A percentile compares a stretch with the other conserved stretches of the same genome.
These are phyloP conservation scores for Drosophila suboccidentalis DNA, from an alignment of 2,888 invertebrate species.

Conservation along the genomic window DNA sequence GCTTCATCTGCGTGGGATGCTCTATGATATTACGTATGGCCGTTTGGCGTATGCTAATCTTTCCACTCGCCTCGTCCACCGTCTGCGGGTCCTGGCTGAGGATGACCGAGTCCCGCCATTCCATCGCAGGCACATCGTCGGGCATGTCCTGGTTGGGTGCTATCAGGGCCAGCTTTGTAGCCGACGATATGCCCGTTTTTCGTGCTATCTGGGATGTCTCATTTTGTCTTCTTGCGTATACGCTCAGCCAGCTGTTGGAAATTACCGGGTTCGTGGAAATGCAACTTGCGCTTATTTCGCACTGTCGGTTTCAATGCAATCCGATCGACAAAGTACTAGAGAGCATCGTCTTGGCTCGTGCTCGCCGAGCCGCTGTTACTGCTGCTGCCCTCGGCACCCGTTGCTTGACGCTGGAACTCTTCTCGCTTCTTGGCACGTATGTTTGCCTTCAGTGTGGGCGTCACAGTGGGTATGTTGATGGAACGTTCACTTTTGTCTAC, in stretches of 20 bases:
- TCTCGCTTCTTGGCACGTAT: slow-evolving; percentile 97
- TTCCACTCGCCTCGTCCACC: slow-evolving; percentile 85
- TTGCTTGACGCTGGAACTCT: slow-evolving; percentile 89
- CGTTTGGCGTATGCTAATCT: slow-evolving; percentile 86
- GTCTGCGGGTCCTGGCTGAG: slow-evolving; percentile 89
- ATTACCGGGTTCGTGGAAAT: slow-evolving; percentile 98
- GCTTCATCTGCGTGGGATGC: slow-evolving; percentile 98
- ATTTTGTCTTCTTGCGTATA: slow-evolving; percentile 92
- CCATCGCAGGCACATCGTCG: slow-evolving; percentile 95
- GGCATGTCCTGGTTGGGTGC: slow-evolving; percentile 93
- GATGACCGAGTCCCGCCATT: slow-evolving; percentile 99
- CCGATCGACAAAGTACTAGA: slow-evolving; percentile 91
- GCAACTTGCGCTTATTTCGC: slow-evolving; percentile 91
- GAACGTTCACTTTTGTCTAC: slow-evolving; percentile 95
- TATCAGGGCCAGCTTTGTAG: slow-evolving; percentile 97
- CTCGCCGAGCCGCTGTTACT: slow-evolving; percentile 18
- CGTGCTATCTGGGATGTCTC: slow-evolving; percentile 98
- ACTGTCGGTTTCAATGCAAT: slow-evolving; percentile 90
- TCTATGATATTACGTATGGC: slow-evolving; percentile 97
- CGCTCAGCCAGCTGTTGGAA: slow-evolving; percentile 96
- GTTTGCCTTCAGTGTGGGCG: slow-evolving; percentile 97
- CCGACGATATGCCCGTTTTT: slow-evolving; percentile 99
- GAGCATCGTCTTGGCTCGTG: slow-evolving; percentile 83
- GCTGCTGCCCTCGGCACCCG: slow-evolving; percentile 46
- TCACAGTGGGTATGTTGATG: slow-evolving; percentile 95